phyloP scores from a whole-genome alignment of 1,140 invertebrate genomes.

The Metopolophium dirhodum region DNA sequence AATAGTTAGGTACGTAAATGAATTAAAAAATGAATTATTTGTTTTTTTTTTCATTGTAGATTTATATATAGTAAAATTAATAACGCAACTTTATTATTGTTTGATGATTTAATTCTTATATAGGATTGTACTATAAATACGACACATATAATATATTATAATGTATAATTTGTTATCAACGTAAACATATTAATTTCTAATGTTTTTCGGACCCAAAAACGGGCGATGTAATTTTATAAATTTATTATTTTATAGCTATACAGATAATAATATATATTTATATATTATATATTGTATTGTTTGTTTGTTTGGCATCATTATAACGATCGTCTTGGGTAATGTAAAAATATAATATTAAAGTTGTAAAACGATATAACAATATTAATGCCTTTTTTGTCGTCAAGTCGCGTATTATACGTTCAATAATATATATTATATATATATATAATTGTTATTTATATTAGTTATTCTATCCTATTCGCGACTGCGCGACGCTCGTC shows the following conservation, averaged over 20 bases:
- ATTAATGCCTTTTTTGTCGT: not conserved
- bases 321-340: constrained; percentile 29
- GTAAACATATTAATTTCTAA: not conserved
- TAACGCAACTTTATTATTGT: not conserved
- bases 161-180: not conserved
- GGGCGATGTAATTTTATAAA: not conserved
- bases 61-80: no score
- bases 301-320: not conserved
- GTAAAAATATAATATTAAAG: constrained; percentile 21
- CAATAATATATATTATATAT: not conserved
- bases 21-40: not conserved
- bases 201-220: not conserved
- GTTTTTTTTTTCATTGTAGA: no score
- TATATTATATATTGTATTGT: not conserved
- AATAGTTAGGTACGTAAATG: not conserved
- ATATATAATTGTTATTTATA: not conserved
- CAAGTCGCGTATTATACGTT: not conserved
- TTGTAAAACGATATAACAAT: constrained; percentile 33
- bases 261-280: not conserved
- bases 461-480: not conserved
- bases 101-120: not conserved
- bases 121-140: not conserved
- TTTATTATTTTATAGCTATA: not conserved
- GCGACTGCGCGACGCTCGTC: not conserved
- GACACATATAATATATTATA: no score